Base-by-base conservation (phyloP, 2,797 vertebrate genomes). In the Poeciliopsis paucimaculata region DNA sequence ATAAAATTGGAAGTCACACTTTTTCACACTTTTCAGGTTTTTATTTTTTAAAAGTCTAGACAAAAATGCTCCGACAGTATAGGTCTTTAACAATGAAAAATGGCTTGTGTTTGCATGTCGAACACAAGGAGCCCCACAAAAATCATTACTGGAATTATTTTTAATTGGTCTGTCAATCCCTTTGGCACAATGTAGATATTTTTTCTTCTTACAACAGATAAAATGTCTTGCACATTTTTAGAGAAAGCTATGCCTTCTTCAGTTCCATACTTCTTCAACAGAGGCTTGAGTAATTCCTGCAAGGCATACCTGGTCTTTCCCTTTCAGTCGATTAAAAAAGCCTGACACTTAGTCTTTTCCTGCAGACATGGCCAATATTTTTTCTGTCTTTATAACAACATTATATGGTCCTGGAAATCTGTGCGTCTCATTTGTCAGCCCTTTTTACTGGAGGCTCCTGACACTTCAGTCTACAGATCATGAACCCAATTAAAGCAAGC, bases 401-500 rank as follows among this genome's bases (percentile, higher is more conserved):
- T 86, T 91, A 93, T 91, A 90, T 55, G 64, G 89, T 73, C 85
- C 88, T 86, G 81, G 88, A 89, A 91, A 92, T 88, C 84, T 72
- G 82, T 73, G 81, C 53, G 87, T 91, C 86, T 88, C 92, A 92
- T 95, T 94, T 89, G 92, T 94, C 92, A 93, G 88, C 51, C 73
- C 84, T 47, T 92, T 94, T 95, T 92, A 94, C 93, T 92, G 90
- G 92, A 86, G 84, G 87, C 92, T 89, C 78, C 81, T 84, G 90
- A 94, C 92, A 87, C 92, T 84, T 83, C 70, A 87, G 91, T 92
- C 94, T 90, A 88, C 89, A 92, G 95, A 94, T 94, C 94, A 90
- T 49, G 94, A 94, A 95, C 94, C 93, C 94, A 95, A 95, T 96
- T 95, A 96, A 95, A 94, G 87, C 83, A 77, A 86, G 93, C 88